Conservation (phyloP, 2,797 vertebrate genomes). For the Aselliscus stoliczkanus region DNA sequence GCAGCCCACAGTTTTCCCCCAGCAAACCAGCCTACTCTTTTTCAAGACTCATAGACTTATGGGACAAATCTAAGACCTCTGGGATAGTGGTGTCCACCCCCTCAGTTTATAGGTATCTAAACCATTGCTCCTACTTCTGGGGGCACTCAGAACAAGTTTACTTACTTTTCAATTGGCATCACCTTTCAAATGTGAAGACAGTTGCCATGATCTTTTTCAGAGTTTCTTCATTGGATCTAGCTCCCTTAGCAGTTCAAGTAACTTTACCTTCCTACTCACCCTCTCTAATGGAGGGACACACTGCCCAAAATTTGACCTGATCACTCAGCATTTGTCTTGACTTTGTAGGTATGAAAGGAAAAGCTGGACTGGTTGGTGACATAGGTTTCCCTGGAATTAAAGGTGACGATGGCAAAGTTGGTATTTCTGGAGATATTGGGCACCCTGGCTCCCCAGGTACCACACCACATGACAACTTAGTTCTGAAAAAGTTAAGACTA, state of each 20-base stretch:
- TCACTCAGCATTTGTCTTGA: neutral
- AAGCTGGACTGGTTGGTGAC: conserved; percentile 85
- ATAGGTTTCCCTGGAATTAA: conserved; percentile 84
- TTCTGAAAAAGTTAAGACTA: neutral
- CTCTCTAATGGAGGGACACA: neutral
- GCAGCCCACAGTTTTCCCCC: neutral
- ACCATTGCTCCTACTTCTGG: neutral
- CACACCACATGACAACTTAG: neutral
- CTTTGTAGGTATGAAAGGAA: conserved; percentile 84
- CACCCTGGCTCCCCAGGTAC: conserved; percentile 87
- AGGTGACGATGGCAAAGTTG: conserved; percentile 86
- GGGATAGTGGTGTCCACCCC: neutral
- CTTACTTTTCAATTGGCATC: neutral
- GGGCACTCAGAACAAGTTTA: neutral
- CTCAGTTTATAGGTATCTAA: neutral
- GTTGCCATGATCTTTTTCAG: neutral
- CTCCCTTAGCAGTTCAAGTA: neutral
- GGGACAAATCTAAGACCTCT: neutral
- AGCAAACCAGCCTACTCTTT: neutral
- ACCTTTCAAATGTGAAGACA: conserved; percentile 1
- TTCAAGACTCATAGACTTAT: neutral
- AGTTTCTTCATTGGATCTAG: neutral
- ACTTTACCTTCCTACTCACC: neutral
- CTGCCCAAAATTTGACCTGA: neutral
- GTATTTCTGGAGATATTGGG: conserved; percentile 86